Percentiles rank a stretch among this genome's conserved stretches.
phyloP scores from a whole-genome alignment of 2,113 vertebrate species.

The Onychorhynchus coronatus region DNA sequence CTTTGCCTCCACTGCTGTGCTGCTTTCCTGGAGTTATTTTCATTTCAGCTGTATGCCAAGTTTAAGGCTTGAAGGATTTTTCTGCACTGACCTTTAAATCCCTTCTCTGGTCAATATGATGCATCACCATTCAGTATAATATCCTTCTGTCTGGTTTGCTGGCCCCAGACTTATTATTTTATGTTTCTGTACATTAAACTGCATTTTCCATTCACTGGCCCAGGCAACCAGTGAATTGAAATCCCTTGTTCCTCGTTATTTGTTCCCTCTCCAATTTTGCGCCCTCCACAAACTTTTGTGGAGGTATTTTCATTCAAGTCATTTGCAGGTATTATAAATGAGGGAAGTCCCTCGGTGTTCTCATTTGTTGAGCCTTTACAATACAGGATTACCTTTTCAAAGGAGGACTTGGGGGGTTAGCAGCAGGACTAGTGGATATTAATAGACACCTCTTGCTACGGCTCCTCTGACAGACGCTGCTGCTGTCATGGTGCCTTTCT shows the following conservation, averaged over 20 bases:
- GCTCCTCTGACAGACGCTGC: background rate
- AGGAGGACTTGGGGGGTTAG: background rate
- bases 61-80: slow-evolving; percentile 60
- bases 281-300: slow-evolving; percentile 8
- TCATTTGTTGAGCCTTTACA: slow-evolving; percentile 42
- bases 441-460: background rate
- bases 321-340: slow-evolving; percentile 61
- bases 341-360: slow-evolving; percentile 38
- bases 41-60: slow-evolving; percentile 25
- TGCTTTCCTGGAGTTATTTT: slow-evolving; percentile 18
- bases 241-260: slow-evolving; percentile 70
- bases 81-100: slow-evolving; percentile 65
- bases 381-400: slow-evolving; percentile 15
- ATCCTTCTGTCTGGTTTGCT: slow-evolving; percentile 56
- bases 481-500: background rate
- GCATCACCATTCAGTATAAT: slow-evolving; percentile 52
- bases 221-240: slow-evolving; percentile 50
- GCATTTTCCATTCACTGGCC: slow-evolving; percentile 64
- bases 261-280: slow-evolving; percentile 56
- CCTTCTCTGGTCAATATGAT: slow-evolving; percentile 61
- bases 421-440: background rate
- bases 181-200: slow-evolving; percentile 70
- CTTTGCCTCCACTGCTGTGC: background rate
- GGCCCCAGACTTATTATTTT: slow-evolving; percentile 67
- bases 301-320: slow-evolving; percentile 38